Percentiles rank a stretch among this genome's conserved stretches.
Conservation (phyloP, 53 echinoderm and acorn worm genomes). For the Paelopatides confundens region DNA sequence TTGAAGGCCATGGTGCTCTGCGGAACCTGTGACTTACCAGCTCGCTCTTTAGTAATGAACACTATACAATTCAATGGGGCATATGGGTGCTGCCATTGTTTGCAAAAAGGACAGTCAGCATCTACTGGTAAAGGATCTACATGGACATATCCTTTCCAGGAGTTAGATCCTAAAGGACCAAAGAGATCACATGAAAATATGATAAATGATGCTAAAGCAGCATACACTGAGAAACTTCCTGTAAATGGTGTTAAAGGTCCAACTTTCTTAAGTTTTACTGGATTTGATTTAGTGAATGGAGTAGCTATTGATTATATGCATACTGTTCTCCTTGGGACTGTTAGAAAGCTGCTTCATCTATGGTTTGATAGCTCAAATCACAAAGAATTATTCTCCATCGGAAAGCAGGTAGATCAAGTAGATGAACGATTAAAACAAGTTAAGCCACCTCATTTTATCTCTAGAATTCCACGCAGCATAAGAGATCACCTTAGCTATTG, state of each 20-base stretch:
- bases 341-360: constrained; percentile 31
- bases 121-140: background rate
- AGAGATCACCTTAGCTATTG: constrained; percentile 71
- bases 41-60: constrained; percentile 1
- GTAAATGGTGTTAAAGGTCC: background rate
- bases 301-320: constrained; percentile 75
- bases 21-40: constrained; percentile 64
- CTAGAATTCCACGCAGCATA: constrained; percentile 64
- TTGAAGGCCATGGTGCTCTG: constrained; percentile 27
- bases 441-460: constrained; percentile 66
- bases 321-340: constrained; percentile 59
- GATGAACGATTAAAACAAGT: constrained; percentile 44
- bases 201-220: no score
- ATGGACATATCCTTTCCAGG: background rate
- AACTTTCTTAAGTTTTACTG: background rate
- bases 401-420: constrained; percentile 24
- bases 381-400: constrained; percentile 48
- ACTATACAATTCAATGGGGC: background rate
- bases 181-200: no score
- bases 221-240: no score
- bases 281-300: constrained; percentile 44
- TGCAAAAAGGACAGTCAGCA: background rate
- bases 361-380: constrained; percentile 63
- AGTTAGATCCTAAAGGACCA: no score
- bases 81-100: background rate